Percentiles rank a stretch among this genome's conserved stretches.
phyloP scores from a whole-genome alignment of 2,888 invertebrate genomes.

The Xestia rhomboidea region DNA sequence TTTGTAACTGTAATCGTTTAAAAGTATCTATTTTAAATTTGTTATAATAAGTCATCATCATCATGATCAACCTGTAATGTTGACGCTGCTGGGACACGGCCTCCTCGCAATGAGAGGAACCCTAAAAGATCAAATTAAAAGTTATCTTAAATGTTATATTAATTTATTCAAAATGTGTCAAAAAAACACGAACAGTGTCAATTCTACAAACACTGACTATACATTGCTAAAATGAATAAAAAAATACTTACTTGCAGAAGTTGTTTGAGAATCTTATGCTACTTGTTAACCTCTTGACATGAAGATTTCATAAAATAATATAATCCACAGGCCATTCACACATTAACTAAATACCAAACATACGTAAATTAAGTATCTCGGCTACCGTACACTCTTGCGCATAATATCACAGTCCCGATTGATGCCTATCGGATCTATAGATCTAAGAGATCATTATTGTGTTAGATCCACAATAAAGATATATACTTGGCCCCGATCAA shows the following conservation, averaged over 20 bases:
- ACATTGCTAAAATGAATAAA: background rate
- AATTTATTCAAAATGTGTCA: background rate
- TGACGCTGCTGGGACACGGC: no score
- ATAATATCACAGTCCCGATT: constrained; percentile 46
- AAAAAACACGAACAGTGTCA: background rate
- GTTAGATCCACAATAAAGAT: constrained; percentile 69
- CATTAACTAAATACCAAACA: constrained; percentile 1
- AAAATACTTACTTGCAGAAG: background rate
- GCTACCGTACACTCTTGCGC: constrained; percentile 7
- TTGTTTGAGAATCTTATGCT: background rate
- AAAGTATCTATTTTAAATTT: background rate
- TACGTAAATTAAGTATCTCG: background rate
- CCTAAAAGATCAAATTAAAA: background rate
- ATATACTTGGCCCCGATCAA: constrained; percentile 56
- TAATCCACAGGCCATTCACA: background rate
- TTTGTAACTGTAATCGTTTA: background rate
- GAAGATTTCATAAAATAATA: background rate
- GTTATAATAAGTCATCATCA: no score
- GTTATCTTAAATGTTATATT: background rate
- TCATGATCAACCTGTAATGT: no score
- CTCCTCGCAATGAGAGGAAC: no score
- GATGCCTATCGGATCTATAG: constrained; percentile 48
- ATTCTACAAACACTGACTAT: background rate
- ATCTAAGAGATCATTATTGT: constrained; percentile 61
- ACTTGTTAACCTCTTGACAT: background rate